These are phyloP conservation scores for Galeruca laticollis DNA, from an alignment of 2,888 invertebrate genomes.

Conservation along the genomic window DNA sequence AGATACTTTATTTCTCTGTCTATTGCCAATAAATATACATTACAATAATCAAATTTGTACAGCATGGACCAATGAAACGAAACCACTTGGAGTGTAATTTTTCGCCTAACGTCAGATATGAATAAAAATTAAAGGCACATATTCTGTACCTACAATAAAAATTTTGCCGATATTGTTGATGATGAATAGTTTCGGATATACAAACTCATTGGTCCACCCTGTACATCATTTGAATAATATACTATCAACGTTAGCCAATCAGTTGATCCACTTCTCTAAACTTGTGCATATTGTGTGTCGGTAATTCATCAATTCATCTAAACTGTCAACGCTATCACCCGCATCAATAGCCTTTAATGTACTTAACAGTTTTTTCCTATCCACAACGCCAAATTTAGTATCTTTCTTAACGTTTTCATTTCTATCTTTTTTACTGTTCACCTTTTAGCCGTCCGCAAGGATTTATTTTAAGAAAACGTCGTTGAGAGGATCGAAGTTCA, in stretches of 20 bases:
- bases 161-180: too few relatives aligned
- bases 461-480: conserved; percentile 60
- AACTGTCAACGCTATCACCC: conserved; percentile 61
- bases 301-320: conserved; percentile 44
- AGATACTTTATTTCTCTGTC: conserved; percentile 37
- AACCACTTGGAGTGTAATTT: too few relatives aligned
- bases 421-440: conserved; percentile 52
- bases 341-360: conserved; percentile 75
- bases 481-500: conserved; percentile 50
- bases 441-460: conserved; percentile 59
- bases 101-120: too few relatives aligned
- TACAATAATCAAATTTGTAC: conserved; percentile 25
- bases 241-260: conserved; percentile 21
- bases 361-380: conserved; percentile 73
- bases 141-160: too few relatives aligned
- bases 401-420: conserved; percentile 52
- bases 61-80: too few relatives aligned
- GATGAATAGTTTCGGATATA: too few relatives aligned
- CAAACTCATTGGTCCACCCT: not conserved
- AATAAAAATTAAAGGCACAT: too few relatives aligned
- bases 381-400: conserved; percentile 58
- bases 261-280: conserved; percentile 48
- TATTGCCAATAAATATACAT: conserved; percentile 23
- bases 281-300: conserved; percentile 47
- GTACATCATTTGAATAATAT: not conserved